These are phyloP conservation scores for Antechinus flavipes DNA, from an alignment of 2,113 vertebrate genomes.

Conservation along the genomic window DNA sequence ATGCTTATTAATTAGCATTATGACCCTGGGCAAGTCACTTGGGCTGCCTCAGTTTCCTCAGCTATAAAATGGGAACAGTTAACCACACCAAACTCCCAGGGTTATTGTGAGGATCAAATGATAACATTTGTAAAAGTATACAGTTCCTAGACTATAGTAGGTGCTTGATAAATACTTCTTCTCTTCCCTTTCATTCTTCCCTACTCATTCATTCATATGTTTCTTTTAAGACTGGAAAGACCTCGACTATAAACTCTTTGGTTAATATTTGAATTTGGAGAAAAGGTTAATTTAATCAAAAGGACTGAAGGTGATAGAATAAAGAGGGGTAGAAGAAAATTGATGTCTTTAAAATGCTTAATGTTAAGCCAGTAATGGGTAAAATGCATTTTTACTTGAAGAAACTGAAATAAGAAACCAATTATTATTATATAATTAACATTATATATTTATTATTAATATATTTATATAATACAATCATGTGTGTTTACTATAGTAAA, in stretches of 20 bases:
- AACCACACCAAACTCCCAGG: background rate
- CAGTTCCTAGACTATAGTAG: background rate
- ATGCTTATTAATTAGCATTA: background rate
- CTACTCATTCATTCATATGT: background rate
- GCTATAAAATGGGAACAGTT: background rate
- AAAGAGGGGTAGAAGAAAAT: background rate
- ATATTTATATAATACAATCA: too few species aligned
- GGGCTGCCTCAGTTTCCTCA: background rate
- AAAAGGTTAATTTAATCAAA: slow-evolving; percentile 30
- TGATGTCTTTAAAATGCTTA: background rate
- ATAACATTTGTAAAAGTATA: background rate
- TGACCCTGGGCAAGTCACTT: background rate
- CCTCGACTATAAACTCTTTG: background rate
- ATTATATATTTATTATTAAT: too few species aligned
- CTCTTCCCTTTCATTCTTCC: background rate
- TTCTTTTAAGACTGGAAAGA: background rate
- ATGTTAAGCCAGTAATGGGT: background rate
- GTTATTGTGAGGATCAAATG: background rate
- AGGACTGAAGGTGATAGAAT: slow-evolving; percentile 10
- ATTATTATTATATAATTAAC: background rate
- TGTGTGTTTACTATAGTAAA: background rate
- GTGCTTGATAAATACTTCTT: background rate
- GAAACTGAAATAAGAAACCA: slow-evolving; percentile 43
- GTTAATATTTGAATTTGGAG: slow-evolving; percentile 12
- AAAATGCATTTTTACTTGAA: background rate